phyloP scores from a whole-genome alignment of 2,797 vertebrate species.

The Poecilia wingei region DNA sequence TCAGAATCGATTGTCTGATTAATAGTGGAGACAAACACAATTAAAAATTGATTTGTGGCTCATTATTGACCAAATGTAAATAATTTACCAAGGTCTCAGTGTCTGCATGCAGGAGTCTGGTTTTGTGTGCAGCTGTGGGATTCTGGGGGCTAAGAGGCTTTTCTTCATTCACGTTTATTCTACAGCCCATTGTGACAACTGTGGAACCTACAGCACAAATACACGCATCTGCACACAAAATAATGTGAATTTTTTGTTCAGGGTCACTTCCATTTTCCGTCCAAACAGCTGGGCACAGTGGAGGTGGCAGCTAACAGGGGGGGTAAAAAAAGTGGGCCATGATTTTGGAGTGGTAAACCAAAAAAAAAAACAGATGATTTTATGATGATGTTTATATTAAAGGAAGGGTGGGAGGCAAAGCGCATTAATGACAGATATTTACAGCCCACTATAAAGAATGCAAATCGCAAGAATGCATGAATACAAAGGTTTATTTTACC shows the following conservation, averaged over 20 bases:
- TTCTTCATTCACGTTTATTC: not conserved
- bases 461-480: not conserved
- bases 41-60: conserved; percentile 71
- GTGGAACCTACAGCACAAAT: not conserved
- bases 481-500: not conserved
- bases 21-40: conserved; percentile 73
- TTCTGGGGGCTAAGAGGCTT: not conserved
- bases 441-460: not conserved
- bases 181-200: not conserved
- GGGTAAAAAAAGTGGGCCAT: not conserved
- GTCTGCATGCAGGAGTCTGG: not conserved
- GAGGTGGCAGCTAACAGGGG: not conserved
- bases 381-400: not conserved
- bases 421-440: too few species aligned
- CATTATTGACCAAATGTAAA: conserved; percentile 68
- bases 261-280: not conserved
- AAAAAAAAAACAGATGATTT: not conserved
- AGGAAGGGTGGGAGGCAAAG: too few species aligned
- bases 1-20: conserved; percentile 67
- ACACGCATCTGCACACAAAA: not conserved
- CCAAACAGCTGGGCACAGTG: not conserved
- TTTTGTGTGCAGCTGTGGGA: conserved; percentile 13
- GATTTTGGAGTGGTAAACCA: too few species aligned
- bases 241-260: not conserved
- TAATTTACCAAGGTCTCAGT: conserved; percentile 64